A percentile compares a stretch with the other conserved stretches of the same genome.
Evolutionary conservation across 30 jellyfish, hydroid and myxozoan genomes (phyloP).

Genomic region (Clytia hemisphaerica): DNA sequence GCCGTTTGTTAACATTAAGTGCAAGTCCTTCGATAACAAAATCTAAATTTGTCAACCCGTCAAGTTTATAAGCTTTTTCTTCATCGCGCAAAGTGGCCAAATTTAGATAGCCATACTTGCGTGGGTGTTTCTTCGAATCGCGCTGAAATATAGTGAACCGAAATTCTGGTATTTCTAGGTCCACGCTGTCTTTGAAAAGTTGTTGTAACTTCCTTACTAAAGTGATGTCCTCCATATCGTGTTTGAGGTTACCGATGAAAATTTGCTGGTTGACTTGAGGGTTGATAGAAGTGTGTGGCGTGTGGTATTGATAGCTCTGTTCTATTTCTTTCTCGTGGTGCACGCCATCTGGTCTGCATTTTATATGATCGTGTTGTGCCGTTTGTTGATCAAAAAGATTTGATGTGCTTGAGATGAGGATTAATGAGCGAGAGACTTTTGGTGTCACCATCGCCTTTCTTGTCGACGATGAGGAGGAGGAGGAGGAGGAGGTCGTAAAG

Average conservation of each 20-base stretch:
- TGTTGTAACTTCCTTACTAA: slow-evolving; percentile 4
- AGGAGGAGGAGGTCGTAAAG: too few species aligned
- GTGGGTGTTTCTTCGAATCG: slow-evolving; percentile 14
- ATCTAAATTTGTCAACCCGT: neutral
- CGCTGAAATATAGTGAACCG: slow-evolving; percentile 24
- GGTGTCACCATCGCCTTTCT: too few species aligned
- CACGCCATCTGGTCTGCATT: too few species aligned
- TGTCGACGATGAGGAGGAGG: too few species aligned
- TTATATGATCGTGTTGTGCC: too few species aligned
- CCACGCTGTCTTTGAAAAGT: neutral
- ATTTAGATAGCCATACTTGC: slow-evolving; percentile 7
- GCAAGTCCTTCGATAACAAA: slow-evolving; percentile 2
- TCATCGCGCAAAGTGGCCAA: neutral
- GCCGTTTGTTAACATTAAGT: neutral
- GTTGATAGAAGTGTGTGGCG: too few species aligned
- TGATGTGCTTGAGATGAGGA: too few species aligned
- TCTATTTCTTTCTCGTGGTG: too few species aligned
- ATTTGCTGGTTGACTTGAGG: neutral
- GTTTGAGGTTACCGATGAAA: slow-evolving; percentile 11
- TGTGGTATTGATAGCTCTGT: too few species aligned
- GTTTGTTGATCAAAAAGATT: too few species aligned
- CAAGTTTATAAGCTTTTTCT: neutral
- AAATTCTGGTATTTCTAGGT: slow-evolving; percentile 14
- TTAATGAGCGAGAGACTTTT: too few species aligned
- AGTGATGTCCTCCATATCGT: neutral